Evolutionary conservation across 1,140 invertebrate genomes (phyloP), one percentile per base, ranked within the genome.

Genomic region (Eurosta solidaginis): DNA sequence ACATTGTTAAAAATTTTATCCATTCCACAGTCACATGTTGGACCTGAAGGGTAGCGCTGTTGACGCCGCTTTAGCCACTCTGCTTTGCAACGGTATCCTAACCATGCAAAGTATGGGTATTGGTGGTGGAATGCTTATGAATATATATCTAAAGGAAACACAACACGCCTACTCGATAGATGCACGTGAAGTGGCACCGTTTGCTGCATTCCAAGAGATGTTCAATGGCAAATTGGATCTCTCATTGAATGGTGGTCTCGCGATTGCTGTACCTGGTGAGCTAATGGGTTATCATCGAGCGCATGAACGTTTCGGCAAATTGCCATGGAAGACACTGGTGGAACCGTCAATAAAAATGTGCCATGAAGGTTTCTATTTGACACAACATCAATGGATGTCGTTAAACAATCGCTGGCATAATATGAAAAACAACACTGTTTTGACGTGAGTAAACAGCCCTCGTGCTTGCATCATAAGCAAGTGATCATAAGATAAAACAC

Each of bases 251-350:
- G 96, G 96, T 78, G 91, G 92, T 1, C 83, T 96, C 17, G 89
- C 96, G 2, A 92, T 97, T 27, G 96, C 91, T 0, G 94, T 98
- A 12, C 97, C 97, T 6, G 97, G 97, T 1, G 97, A 98, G 88
- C 83, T 98, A 1, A 92, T 92, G 78, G 97, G 97, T 2, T 96
- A 96, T 83, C 94, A 94, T 92, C 91, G 92, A 78, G 94, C 95
- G 0, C 93, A 97, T 85, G 88, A 93, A 81, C 90, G 90, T 75
- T 98, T 94, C 88, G 96, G 96, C 2, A 91, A 90, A 81, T 88
- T 98, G 0, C 91, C 93, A 0, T 99, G 97, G 97, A 88, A 89
- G 9, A 91, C 93, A 1, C 87, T 99, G 1, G 91, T 98, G 27
- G 84, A 91, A 40, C 96, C 96, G 0, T 91, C 93, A 0, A 91